Percentiles rank a stretch among this genome's conserved stretches.
Conservation (phyloP, 2,888 invertebrate genomes). For the Phytoseiulus persimilis region DNA sequence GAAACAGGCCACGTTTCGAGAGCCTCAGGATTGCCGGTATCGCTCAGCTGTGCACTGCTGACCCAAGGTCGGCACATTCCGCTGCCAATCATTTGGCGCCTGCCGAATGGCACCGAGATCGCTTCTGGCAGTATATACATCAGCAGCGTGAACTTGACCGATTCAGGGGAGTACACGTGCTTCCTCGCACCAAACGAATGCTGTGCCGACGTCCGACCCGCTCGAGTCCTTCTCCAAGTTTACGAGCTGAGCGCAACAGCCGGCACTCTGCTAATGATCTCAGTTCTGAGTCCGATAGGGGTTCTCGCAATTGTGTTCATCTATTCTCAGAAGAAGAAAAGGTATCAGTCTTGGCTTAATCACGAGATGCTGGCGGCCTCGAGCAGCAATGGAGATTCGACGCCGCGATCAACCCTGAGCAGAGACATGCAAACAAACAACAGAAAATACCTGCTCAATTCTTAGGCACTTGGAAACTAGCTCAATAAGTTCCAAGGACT, state of each 20-base stretch:
- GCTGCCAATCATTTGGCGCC: background rate
- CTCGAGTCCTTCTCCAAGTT: background rate
- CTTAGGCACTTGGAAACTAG: background rate
- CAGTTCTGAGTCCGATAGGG: background rate
- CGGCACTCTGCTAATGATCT: slow-evolving; percentile 5
- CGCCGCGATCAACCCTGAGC: slow-evolving; percentile 23
- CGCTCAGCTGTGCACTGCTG: background rate
- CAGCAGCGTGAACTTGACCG: background rate
- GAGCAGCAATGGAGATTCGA: background rate
- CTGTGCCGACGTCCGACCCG: slow-evolving; percentile 5
- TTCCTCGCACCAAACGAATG: background rate
- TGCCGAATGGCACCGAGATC: slow-evolving; percentile 15
- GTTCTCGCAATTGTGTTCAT: background rate
- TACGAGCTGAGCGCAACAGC: slow-evolving; percentile 21
- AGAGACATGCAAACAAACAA: background rate
- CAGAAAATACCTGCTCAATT: slow-evolving; percentile 25
- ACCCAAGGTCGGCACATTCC: slow-evolving; percentile 7
- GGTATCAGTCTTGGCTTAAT: background rate
- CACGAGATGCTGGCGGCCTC: slow-evolving; percentile 28
- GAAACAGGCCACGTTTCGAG: slow-evolving; percentile 9
- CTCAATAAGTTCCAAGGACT: background rate
- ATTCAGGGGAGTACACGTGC: slow-evolving; percentile 6
- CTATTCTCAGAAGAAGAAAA: slow-evolving; percentile 35
- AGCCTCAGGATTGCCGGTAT: background rate
- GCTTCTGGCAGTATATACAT: background rate